phyloP scores from a whole-genome alignment of 2,113 vertebrate genomes.

The Grantiella picta region DNA sequence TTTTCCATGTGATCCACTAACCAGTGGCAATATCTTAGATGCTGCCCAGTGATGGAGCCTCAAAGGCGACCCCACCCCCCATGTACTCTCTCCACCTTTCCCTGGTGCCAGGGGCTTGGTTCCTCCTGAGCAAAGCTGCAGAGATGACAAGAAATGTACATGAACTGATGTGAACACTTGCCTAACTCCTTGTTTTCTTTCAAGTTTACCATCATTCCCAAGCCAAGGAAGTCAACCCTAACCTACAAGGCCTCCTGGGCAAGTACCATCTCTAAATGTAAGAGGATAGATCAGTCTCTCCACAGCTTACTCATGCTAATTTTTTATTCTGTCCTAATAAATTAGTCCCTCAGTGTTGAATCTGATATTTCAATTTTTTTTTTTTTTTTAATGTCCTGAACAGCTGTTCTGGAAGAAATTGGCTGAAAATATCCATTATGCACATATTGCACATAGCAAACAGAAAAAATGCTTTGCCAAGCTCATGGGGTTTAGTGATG shows the following conservation, averaged over 20 bases:
- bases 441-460: slow-evolving; percentile 16
- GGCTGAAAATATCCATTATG: not conserved
- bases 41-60: not conserved
- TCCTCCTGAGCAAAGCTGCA: not conserved
- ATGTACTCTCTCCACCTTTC: not conserved
- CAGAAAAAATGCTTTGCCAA: not conserved
- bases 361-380: not conserved
- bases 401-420: slow-evolving; percentile 18
- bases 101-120: not conserved
- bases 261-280: not conserved
- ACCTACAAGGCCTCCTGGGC: not conserved
- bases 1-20: not conserved
- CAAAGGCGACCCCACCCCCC: not conserved
- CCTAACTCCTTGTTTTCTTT: not conserved
- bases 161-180: not conserved
- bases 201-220: not conserved
- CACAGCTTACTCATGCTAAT: not conserved
- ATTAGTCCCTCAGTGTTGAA: not conserved
- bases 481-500: not conserved
- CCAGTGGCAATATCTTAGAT: not conserved
- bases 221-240: not conserved
- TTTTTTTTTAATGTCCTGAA: not conserved
- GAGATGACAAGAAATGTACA: not conserved
- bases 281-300: not conserved
- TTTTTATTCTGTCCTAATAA: not conserved